Evolutionary conservation across 2,797 vertebrate genomes (phyloP).

Genomic region (Kryptolebias ocellatus): DNA sequence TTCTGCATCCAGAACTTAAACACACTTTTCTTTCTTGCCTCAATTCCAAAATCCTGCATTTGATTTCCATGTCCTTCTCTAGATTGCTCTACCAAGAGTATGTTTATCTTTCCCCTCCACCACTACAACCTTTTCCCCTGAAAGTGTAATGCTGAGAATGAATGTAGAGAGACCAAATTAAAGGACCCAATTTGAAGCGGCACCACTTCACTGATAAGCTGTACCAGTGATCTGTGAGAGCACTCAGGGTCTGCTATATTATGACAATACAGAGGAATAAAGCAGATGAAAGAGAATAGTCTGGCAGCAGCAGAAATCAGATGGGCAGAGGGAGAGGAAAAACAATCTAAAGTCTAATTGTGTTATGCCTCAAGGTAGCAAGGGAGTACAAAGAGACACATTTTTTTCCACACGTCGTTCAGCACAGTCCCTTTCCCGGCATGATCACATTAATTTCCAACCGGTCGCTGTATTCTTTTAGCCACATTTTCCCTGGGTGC

Average conservation of each 20-base stretch:
- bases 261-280: conserved; percentile 78
- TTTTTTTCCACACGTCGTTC: conserved; percentile 62
- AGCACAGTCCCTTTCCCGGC: conserved; percentile 44
- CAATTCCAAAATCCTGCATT: conserved; percentile 13
- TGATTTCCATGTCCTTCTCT: conserved; percentile 32
- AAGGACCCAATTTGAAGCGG: conserved; percentile 76
- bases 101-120: conserved; percentile 60
- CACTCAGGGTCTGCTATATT: conserved; percentile 78
- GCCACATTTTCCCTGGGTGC: conserved; percentile 30
- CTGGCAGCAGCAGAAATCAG: conserved; percentile 72
- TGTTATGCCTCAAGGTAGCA: conserved; percentile 67
- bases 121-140: conserved; percentile 45
- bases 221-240: conserved; percentile 77
- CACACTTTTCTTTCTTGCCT: conserved; percentile 16
- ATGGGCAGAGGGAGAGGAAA: conserved; percentile 69
- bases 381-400: conserved; percentile 57
- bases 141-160: conserved; percentile 66
- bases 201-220: conserved; percentile 77
- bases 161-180: conserved; percentile 76
- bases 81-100: conserved; percentile 44
- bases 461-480: conserved; percentile 5
- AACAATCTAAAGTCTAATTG: conserved; percentile 75
- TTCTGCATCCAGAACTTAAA: conserved; percentile 20
- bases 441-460: conserved; percentile 69
- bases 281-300: conserved; percentile 74